Percentiles rank a stretch among this genome's conserved stretches.
Conservation (phyloP, 2,113 vertebrate species). For the Eublepharis macularius region DNA sequence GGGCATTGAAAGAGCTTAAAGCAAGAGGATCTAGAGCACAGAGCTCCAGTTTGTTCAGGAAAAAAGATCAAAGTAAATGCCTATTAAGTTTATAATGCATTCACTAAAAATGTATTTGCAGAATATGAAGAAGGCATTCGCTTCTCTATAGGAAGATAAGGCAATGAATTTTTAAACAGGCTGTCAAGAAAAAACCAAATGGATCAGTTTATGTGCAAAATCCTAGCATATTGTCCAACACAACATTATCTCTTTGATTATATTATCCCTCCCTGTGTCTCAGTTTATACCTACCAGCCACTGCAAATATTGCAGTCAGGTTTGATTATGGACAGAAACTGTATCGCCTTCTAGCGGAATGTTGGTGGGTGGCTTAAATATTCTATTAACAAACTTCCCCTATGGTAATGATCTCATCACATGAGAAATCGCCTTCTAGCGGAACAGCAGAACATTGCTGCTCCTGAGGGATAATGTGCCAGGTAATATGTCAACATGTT, state of each 20-base stretch:
- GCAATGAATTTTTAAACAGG: constrained; percentile 26
- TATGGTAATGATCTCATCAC: not conserved
- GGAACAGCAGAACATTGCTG: too few relatives aligned
- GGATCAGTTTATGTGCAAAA: constrained; percentile 31
- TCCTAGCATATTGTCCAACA: constrained; percentile 28
- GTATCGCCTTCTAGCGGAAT: constrained; percentile 19
- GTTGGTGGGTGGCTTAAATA: not conserved
- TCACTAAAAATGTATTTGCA: constrained; percentile 25
- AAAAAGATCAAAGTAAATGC: constrained; percentile 58
- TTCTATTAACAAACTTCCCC: not conserved
- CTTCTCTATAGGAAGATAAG: not conserved
- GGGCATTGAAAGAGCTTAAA: constrained; percentile 42
- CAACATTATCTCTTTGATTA: constrained; percentile 10
- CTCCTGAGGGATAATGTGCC: not conserved
- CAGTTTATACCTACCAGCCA: not conserved
- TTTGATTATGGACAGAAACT: constrained; percentile 44
- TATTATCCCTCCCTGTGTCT: not conserved
- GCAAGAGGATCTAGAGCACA: constrained; percentile 37
- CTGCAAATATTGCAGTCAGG: not conserved
- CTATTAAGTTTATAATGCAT: constrained; percentile 51
- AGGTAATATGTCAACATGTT: not conserved
- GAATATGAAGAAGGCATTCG: constrained; percentile 6
- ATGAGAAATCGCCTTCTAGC: not conserved
- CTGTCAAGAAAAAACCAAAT: not conserved
- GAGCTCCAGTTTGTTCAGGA: constrained; percentile 40